Evolutionary conservation across 2,113 vertebrate genomes (phyloP).

Genomic region (Barbus barbus): DNA sequence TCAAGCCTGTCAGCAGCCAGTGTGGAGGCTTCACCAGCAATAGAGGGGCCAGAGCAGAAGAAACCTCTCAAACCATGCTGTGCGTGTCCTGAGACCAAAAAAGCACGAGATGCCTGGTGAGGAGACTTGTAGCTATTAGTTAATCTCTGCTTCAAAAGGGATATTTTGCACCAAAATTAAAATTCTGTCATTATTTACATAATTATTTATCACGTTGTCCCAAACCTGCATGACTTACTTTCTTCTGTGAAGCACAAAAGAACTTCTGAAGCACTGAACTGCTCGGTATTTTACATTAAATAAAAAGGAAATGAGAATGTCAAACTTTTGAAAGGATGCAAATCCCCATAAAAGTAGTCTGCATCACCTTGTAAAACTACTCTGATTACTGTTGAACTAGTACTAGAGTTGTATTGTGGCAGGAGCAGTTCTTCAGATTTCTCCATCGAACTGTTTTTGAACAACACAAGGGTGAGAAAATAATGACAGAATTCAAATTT

Average conservation of each 20-base stretch:
- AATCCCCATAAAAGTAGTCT: not conserved
- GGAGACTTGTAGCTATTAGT: not conserved
- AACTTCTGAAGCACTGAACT: not conserved
- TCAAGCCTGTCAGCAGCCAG: conserved; percentile 77
- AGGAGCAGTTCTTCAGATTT: not conserved
- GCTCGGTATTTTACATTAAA: too few species aligned
- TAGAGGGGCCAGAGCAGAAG: conserved; percentile 72
- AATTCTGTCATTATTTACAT: not conserved
- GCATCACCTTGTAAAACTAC: not conserved
- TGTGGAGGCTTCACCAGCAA: conserved; percentile 62
- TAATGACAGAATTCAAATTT: too few species aligned
- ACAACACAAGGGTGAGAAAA: not conserved
- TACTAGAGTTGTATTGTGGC: not conserved
- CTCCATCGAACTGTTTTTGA: not conserved
- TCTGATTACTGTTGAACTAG: not conserved
- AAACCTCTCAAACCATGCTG: conserved; percentile 92
- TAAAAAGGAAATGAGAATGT: too few species aligned
- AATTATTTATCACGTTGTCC: not conserved
- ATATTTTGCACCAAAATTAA: not conserved
- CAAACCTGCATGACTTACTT: not conserved
- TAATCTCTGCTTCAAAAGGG: not conserved
- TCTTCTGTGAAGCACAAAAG: not conserved
- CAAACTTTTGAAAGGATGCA: too few species aligned
- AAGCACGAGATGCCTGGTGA: conserved; percentile 90
- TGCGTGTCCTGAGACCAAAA: conserved; percentile 96